Base-by-base conservation (phyloP, 2,113 vertebrate species). In the Mastomys natalensis region DNA sequence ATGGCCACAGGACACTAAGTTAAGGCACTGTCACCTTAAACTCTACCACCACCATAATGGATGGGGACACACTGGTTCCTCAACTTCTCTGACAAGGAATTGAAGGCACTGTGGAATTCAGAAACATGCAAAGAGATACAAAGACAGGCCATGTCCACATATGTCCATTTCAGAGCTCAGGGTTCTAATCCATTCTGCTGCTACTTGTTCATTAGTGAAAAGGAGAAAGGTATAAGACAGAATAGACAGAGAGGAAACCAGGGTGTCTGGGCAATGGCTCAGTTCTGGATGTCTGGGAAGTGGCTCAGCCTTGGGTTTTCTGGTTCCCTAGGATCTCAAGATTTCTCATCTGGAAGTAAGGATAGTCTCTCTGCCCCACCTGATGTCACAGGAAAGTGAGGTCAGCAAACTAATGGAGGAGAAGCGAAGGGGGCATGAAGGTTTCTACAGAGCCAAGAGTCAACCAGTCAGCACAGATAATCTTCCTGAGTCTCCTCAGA, bases 181-280 rank as follows among this genome's bases (percentile, higher is more conserved):
- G 85, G 16, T 51, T 60, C 40, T 48, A 10, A 48, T 68, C 3
- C 8, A 31, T 37, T 21, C 2, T 15, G 7, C 26, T 51, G 45
- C 34, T 24, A 19, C 29, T 72, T 16, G 37, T 0, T 11, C 19
- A 11, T 72, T 48, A 29, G 3, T 55, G 53, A 89, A 94, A 84
- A 40, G 45, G 29, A 58, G 21, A 22, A 74, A 60, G 68, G 77
- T 16, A 48, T 66, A 5, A 31, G 22, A 40, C 6, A 48, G 53
- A 21, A 16, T 0, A 15, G 45, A 68, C 31, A 81, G 17, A 43
- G 13, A 91, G 6, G 51, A 91, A 91, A 90, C 13, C 51, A 7
- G 86, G 72, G 97, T 87, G 84, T 95, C 93, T 70, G 10, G 62
- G 76, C 77, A 43, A 11, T 68, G 87, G 82, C 43, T 64, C 22